Evolutionary conservation across 1,140 invertebrate genomes (phyloP).

Genomic region (Manduca sexta): DNA sequence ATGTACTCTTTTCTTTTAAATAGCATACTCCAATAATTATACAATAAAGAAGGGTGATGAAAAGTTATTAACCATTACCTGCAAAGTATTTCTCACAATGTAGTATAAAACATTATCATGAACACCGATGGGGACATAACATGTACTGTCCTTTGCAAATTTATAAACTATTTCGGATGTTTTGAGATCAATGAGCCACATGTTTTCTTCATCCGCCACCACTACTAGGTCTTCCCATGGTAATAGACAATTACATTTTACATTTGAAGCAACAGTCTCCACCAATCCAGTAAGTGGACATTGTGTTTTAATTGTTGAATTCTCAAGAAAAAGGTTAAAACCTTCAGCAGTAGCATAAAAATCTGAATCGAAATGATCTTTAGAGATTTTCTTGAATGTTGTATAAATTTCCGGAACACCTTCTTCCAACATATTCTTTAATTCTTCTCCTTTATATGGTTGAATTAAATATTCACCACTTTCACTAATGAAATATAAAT

Average conservation of each 20-base stretch:
- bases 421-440: constrained; percentile 27
- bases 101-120: constrained; percentile 47
- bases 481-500: constrained; percentile 47
- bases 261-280: constrained; percentile 23
- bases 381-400: constrained; percentile 31
- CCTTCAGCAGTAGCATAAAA: constrained; percentile 10
- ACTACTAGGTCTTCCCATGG: constrained; percentile 40
- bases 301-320: constrained; percentile 28
- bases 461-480: constrained; percentile 40
- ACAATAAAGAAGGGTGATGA: too few species aligned
- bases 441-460: constrained; percentile 23
- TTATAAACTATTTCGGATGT: constrained; percentile 30
- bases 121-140: constrained; percentile 39
- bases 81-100: constrained; percentile 33
- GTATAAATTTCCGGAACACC: constrained; percentile 21
- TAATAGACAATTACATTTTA: constrained; percentile 23
- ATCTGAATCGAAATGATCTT: not conserved
- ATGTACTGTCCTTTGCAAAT: constrained; percentile 28
- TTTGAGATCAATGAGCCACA: constrained; percentile 46
- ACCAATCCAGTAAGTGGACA: constrained; percentile 40
- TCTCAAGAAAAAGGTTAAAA: constrained; percentile 27
- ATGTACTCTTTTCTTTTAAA: too few species aligned
- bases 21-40: too few species aligned
- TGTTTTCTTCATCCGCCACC: constrained; percentile 32
- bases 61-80: constrained; percentile 32